Percentiles rank a stretch among this genome's conserved stretches.
phyloP scores from a whole-genome alignment of 1,140 invertebrate genomes.

The Belonocnema kinseyi region DNA sequence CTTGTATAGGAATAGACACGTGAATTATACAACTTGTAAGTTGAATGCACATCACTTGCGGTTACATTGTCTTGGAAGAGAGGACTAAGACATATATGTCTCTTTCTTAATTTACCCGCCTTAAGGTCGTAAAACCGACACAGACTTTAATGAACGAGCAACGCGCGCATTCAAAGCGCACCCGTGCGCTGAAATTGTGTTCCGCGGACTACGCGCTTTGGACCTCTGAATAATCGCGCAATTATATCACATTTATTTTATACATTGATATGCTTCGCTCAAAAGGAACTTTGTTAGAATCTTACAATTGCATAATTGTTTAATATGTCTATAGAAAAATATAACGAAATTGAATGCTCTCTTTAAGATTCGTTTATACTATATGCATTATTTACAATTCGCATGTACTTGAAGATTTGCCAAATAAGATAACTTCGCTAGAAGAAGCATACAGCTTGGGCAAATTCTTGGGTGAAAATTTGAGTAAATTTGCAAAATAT shows the following conservation, averaged over 20 bases:
- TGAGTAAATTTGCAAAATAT: background rate
- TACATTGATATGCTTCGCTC: conserved; percentile 9
- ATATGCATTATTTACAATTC: no score
- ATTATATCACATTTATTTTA: background rate
- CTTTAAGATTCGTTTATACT: no score
- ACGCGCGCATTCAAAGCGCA: conserved; percentile 28
- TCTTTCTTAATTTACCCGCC: background rate
- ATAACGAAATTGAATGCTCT: no score
- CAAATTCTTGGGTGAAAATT: background rate
- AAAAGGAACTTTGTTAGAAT: background rate
- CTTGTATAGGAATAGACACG: background rate
- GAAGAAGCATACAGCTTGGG: background rate
- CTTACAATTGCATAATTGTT: background rate
- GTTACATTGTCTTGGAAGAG: background rate
- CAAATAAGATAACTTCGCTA: no score
- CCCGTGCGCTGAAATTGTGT: conserved; percentile 1
- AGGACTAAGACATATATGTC: background rate
- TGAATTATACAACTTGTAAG: conserved; percentile 6
- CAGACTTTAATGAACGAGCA: background rate
- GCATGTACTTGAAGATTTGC: no score
- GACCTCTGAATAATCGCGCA: conserved; percentile 2
- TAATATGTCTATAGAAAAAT: no score
- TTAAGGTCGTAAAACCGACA: background rate
- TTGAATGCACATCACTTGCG: background rate
- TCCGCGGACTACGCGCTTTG: background rate